These are phyloP conservation scores for Epicauta chinensis DNA, from an alignment of 1,140 invertebrate genomes.

Conservation along the genomic window DNA sequence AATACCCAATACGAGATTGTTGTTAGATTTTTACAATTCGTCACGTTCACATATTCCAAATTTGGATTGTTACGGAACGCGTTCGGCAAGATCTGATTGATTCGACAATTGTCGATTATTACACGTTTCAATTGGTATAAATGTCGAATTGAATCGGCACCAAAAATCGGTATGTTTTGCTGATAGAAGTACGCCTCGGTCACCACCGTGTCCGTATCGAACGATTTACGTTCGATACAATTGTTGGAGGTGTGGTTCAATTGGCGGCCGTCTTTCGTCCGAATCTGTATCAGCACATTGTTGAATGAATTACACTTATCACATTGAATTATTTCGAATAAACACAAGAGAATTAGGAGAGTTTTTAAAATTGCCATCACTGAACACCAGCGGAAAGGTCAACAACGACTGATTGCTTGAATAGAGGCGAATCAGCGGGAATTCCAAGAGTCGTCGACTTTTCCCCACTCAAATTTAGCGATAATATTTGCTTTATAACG, in stretches of 20 bases:
- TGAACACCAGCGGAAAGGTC: no score
- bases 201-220: not conserved
- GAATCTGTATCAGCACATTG: not conserved
- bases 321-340: no score
- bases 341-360: no score
- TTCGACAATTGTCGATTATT: constrained; percentile 4
- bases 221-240: not conserved
- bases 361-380: no score
- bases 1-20: not conserved
- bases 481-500: no score
- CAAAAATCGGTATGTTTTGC: constrained; percentile 5
- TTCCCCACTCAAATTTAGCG: no score
- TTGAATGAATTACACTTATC: not conserved
- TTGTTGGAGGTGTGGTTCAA: not conserved
- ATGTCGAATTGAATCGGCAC: constrained; percentile 13
- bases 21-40: not conserved
- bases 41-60: not conserved
- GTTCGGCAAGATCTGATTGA: not conserved
- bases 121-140: constrained; percentile 8
- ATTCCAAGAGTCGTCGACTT: no score
- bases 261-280: not conserved
- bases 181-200: constrained; percentile 2
- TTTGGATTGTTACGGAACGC: constrained; percentile 1
- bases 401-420: no score
- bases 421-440: no score